A percentile compares a stretch with the other conserved stretches of the same genome.
Evolutionary conservation across 1,140 invertebrate species (phyloP).

Genomic region (Magallana gigas): DNA sequence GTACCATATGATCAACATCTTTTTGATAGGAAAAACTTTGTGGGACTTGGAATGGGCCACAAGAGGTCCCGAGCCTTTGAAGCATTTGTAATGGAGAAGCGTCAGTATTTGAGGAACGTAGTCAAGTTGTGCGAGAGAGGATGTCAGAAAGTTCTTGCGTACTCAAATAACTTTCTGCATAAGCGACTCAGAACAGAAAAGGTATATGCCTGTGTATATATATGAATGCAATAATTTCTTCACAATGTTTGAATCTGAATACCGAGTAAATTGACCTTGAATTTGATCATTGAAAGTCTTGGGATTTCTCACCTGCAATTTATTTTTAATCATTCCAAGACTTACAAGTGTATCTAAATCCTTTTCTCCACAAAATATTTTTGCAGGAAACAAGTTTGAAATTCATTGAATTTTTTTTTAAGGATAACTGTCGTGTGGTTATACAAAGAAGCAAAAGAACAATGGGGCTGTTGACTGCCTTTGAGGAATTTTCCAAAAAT

Average conservation of each 20-base stretch:
- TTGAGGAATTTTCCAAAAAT: constrained; percentile 61
- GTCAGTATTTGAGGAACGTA: constrained; percentile 66
- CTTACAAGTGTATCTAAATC: too few species aligned
- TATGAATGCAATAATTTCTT: too few species aligned
- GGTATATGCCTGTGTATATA: constrained; percentile 54
- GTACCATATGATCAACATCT: background rate
- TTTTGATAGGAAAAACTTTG: background rate
- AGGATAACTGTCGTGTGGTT: constrained; percentile 61
- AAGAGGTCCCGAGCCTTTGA: constrained; percentile 74
- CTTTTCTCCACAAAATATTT: too few species aligned
- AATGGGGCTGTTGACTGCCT: constrained; percentile 61
- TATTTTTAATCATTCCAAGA: too few species aligned
- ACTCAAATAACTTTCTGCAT: constrained; percentile 79
- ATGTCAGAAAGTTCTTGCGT: constrained; percentile 72
- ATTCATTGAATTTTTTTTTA: background rate
- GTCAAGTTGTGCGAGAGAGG: constrained; percentile 75
- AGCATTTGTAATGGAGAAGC: constrained; percentile 71
- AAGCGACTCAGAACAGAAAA: constrained; percentile 77
- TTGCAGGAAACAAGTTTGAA: too few species aligned
- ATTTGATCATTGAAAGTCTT: too few species aligned
- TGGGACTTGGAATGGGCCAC: constrained; percentile 76
- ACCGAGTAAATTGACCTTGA: too few species aligned
- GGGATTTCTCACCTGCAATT: too few species aligned
- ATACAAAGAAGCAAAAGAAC: constrained; percentile 69
- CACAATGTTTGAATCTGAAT: too few species aligned